Evolutionary conservation across 1,140 invertebrate species (phyloP).

Genomic region (Popillia japonica): DNA sequence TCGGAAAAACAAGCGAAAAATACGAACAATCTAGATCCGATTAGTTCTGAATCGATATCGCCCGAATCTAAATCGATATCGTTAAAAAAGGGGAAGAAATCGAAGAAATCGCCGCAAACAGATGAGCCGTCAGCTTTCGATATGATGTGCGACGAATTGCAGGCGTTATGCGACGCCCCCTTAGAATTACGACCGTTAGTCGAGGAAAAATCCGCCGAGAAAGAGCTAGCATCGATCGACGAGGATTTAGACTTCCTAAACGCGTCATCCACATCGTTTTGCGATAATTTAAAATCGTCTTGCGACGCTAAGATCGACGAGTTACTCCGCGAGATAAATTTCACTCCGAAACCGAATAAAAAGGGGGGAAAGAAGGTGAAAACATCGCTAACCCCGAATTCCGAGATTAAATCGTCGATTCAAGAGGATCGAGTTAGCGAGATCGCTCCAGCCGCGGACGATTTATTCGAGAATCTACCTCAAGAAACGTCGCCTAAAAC

Average conservation of each 20-base stretch:
- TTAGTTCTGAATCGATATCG: no score
- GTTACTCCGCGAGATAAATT: neutral
- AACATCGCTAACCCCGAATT: no score
- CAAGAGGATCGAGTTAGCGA: no score
- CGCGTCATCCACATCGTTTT: neutral
- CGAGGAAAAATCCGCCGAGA: no score
- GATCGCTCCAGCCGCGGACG: no score
- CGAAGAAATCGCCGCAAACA: neutral
- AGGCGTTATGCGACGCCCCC: neutral
- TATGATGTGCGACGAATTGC: conserved; percentile 8
- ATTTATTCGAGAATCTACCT: no score
- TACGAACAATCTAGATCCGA: no score
- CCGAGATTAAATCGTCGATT: no score
- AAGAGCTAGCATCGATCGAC: neutral
- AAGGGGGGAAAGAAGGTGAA: no score
- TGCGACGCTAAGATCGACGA: conserved; percentile 15
- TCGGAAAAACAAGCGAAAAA: no score
- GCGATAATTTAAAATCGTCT: neutral
- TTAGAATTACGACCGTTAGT: neutral
- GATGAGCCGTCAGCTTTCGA: neutral
- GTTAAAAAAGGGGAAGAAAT: neutral
- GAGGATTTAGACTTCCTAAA: conserved; percentile 20
- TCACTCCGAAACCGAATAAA: conserved; percentile 5
- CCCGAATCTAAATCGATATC: neutral
- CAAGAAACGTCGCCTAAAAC: no score